These are phyloP conservation scores for Andrena minutula DNA, from an alignment of 2,888 invertebrate genomes.

Conservation along the genomic window DNA sequence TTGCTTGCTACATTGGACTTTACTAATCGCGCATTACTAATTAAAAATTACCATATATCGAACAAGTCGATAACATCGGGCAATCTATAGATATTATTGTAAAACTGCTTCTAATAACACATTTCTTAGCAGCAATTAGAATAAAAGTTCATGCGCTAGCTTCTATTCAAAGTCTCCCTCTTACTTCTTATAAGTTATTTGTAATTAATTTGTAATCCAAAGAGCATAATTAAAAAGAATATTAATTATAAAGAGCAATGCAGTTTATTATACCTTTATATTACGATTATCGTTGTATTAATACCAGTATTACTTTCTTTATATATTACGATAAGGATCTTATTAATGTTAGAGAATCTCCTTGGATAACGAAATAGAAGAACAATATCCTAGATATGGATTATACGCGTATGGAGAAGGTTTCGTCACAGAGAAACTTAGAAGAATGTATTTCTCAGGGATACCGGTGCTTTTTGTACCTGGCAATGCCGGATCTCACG, in stretches of 20 bases:
- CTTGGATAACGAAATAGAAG: slow-evolving; percentile 86
- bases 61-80: background rate
- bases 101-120: background rate
- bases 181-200: background rate
- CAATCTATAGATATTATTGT: background rate
- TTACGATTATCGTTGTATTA: background rate
- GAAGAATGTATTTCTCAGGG: slow-evolving; percentile 92
- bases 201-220: background rate
- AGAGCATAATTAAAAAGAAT: background rate
- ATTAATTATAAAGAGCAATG: background rate
- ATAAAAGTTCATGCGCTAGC: background rate
- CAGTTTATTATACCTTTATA: background rate
- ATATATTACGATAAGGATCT: background rate
- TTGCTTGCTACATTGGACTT: background rate
- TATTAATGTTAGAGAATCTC: slow-evolving; percentile 88
- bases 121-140: background rate
- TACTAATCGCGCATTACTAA: background rate
- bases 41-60: background rate
- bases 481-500: slow-evolving; percentile 97
- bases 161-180: background rate
- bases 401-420: slow-evolving; percentile 97
- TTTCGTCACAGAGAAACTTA: slow-evolving; percentile 88
- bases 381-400: slow-evolving; percentile 91
- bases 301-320: background rate
- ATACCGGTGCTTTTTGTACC: slow-evolving; percentile 98